Conservation (phyloP, 2,113 vertebrate genomes). For the Upupa epops region DNA sequence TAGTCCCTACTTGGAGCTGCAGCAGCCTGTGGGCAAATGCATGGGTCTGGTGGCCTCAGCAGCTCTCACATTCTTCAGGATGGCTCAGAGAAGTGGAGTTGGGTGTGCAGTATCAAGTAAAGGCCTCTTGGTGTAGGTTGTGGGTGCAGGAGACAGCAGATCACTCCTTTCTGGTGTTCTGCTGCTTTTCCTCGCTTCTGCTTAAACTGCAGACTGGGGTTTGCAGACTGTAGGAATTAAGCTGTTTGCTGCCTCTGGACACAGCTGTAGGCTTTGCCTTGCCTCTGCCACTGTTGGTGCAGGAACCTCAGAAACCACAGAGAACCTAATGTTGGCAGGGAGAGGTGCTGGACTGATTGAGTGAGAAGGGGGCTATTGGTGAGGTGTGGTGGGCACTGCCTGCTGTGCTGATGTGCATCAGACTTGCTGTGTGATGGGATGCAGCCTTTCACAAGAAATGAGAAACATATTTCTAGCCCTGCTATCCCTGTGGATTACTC, state of each 20-base stretch:
- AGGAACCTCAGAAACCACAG: background rate
- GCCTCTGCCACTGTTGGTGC: background rate
- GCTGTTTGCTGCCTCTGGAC: background rate
- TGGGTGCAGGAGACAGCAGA: background rate
- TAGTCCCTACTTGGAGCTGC: background rate
- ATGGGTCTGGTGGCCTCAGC: background rate
- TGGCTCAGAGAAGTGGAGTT: rapidly evolving
- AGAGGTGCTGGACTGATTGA: background rate
- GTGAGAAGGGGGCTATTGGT: background rate
- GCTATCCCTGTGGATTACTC: background rate
- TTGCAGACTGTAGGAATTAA: background rate
- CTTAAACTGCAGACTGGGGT: background rate
- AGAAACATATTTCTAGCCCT: background rate
- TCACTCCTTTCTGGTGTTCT: background rate
- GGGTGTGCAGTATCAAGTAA: rapidly evolving
- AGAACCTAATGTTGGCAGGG: background rate
- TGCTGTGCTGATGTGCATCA: background rate
- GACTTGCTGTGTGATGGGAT: background rate
- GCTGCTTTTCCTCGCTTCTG: background rate
- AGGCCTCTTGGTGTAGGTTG: background rate
- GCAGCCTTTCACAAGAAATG: background rate
- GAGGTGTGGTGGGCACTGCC: background rate
- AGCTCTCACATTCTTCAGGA: background rate
- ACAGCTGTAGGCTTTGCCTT: background rate
- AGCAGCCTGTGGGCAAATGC: background rate